Percentiles rank a stretch among this genome's conserved stretches.
Evolutionary conservation across 92 coral and sea anemone genomes (phyloP).

Genomic region (Diadumene lineata): DNA sequence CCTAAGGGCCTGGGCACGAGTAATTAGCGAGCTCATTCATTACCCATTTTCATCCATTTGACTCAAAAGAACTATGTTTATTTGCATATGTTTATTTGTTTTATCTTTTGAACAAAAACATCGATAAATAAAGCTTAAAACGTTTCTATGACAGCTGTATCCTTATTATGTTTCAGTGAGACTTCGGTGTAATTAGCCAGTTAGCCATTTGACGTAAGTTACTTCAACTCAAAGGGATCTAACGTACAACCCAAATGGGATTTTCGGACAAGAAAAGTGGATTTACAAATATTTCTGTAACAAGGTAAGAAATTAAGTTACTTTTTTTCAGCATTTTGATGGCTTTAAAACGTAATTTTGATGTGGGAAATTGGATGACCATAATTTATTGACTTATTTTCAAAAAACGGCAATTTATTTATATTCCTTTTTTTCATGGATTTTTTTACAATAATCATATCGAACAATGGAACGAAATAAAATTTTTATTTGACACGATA

Average conservation of each 20-base stretch:
- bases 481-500: no score
- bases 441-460: no score
- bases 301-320: not conserved
- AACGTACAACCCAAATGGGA: slow-evolving; percentile 14
- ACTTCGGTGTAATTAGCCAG: not conserved
- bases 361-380: not conserved
- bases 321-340: not conserved
- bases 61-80: no score
- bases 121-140: not conserved
- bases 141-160: slow-evolving; percentile 1
- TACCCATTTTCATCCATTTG: no score
- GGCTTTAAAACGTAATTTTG: not conserved
- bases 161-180: slow-evolving; percentile 5
- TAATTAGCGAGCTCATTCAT: no score
- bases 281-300: slow-evolving; percentile 9
- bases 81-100: no score
- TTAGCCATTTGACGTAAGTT: slow-evolving; percentile 1
- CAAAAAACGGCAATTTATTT: no score
- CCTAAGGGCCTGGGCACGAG: no score
- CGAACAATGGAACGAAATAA: no score
- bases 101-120: no score
- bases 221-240: not conserved
- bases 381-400: no score
- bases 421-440: no score
- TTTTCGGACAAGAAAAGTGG: slow-evolving; percentile 4